Base-by-base conservation (phyloP, 2,888 invertebrate genomes). In the Hoplodrina blanda region DNA sequence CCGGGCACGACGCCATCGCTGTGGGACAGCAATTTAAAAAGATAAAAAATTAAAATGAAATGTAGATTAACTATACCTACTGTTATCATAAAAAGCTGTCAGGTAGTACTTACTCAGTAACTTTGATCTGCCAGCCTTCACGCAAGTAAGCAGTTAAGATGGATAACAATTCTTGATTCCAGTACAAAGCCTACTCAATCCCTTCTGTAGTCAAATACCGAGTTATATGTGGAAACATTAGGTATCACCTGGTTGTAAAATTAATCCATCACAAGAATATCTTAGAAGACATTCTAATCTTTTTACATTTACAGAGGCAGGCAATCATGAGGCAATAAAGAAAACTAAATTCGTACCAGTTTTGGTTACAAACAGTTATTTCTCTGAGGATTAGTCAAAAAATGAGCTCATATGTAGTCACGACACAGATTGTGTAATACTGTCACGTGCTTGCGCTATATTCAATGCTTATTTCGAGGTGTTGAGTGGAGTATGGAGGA, bases 1-100 rank as follows among this genome's bases (percentile, higher is more conserved):
- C 97, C 0, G 98, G 97, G 90, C 99, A 99, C 54, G 98, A 97
- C 62, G 97, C 96, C 73, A 97, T 98, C 4, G 99, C 99, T 98
- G 91, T n/a, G 30, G 8, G 44, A 55, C 17, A 3, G 2, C 7
- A 8, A 33, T 33, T 4, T 37, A 25, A 25, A n/a, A 25, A 25
- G 25, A 25, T 25, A 25, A 25, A 25, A 2, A 25, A 2, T 2
- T 25, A 2, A 25, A 25, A 25, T 25, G 25, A 25, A 25, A 25
- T 37, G 8, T 37, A 8, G 37, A 7, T 37, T 37, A 8, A 37
- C 37, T 0, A 37, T 37, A 37, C n/a, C n/a, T n/a, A n/a, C 7
- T 37, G 8, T 7, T 37, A 8, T 37, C 8, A 25, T 25, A 25
- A 25, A 25, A 25, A 25, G 25, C 25, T 25, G 25, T 25, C 25